Base-by-base conservation (phyloP, 2,797 vertebrate genomes). In the Sebastes nivosus region DNA sequence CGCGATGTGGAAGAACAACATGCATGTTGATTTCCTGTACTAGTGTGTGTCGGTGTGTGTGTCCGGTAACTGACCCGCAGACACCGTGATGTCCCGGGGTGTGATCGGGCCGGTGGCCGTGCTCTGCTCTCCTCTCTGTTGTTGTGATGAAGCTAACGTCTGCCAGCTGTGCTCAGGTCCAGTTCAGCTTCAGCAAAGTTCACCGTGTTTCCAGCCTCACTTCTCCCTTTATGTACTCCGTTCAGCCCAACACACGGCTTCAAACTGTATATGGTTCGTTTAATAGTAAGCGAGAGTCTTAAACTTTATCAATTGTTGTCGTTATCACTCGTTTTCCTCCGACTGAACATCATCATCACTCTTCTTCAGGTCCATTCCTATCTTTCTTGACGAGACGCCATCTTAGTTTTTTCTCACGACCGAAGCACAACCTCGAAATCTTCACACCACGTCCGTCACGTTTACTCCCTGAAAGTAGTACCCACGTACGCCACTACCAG, bases 361-460 rank as follows among this genome's bases (percentile, higher is more conserved):
- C 93, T 87, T 38, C 91, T 85, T 90, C 92, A 85, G 91, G 93
- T 38, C 93, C 94, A 93, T 94, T 38, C 91, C 94, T 94, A 93
- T 92, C 93, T 95, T 95, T 93, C 95, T 95, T 92, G 88, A 95
- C 90, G 94, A 94, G 93, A 93, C 96, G 95, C 96, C 96, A 97
- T 97, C 95, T 96, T 96, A 95, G 92, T 92, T 95, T 95, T 96
- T 95, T 94, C 95, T 95, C 95, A 95, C 94, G 91, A 93, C 94
- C 94, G 90, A 91, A 96, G 91, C 93, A 95, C 95, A 93, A 89
- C 95, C 92, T 89, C 85, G 59, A 42, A 73, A 79, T 90, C 87
- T 87, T 85, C 84, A 69, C 86, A 59, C n/a, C 75, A 75, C 87
- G 88, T 91, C 55, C 75, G 55, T 67, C 84, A 87, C 91, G 89